Evolutionary conservation across 2,797 vertebrate genomes (phyloP).

Genomic region (Choloepus didactylus): DNA sequence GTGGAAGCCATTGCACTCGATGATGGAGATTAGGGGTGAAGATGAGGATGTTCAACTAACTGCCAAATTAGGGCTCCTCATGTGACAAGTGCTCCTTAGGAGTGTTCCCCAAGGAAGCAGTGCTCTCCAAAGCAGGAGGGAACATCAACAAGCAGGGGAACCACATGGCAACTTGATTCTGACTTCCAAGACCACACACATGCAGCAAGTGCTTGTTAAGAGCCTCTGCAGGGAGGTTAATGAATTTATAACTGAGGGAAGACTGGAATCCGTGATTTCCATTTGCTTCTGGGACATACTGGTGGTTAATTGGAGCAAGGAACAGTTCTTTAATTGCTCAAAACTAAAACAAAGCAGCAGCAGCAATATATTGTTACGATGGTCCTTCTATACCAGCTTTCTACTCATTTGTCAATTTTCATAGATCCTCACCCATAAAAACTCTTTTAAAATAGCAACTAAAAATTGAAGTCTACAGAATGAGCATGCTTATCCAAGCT

Average conservation of each 20-base stretch:
- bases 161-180: not conserved
- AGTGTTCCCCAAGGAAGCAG: not conserved
- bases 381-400: not conserved
- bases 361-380: not conserved
- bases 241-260: no score
- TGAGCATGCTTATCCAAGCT: not conserved
- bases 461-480: not conserved
- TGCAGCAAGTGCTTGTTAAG: no score
- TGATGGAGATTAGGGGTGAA: not conserved
- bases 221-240: not conserved
- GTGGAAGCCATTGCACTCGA: conserved; percentile 73
- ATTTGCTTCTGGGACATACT: not conserved
- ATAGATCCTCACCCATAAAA: not conserved
- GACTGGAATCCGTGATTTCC: not conserved
- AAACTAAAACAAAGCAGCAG: not conserved
- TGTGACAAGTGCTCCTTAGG: not conserved
- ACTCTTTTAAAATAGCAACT: not conserved
- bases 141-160: not conserved
- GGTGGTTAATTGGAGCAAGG: no score
- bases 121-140: not conserved
- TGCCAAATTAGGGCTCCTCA: no score
- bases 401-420: not conserved
- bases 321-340: not conserved
- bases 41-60: no score
- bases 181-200: not conserved